These are phyloP conservation scores for Labeo calbasu DNA, from an alignment of 2,797 vertebrate genomes.

Conservation along the genomic window DNA sequence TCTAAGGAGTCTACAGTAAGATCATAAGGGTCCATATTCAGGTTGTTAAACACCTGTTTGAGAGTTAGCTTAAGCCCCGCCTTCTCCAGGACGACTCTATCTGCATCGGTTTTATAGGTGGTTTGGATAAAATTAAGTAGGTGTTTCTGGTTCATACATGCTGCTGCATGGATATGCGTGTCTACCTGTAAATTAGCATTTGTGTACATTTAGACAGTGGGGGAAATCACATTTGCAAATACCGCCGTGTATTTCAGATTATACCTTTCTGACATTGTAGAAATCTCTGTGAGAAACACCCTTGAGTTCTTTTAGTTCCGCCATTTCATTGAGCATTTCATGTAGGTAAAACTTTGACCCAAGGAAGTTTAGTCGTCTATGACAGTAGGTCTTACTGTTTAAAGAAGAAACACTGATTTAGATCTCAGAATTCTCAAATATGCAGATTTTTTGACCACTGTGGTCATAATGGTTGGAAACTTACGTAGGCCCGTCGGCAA, in stretches of 20 bases:
- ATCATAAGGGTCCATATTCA: conserved; percentile 94
- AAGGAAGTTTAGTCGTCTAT: conserved; percentile 92
- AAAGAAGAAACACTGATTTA: background rate
- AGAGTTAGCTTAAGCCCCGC: conserved; percentile 84
- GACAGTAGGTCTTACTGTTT: conserved; percentile 79
- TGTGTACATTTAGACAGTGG: background rate
- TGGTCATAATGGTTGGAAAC: conserved; percentile 59
- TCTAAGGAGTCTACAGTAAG: conserved; percentile 97
- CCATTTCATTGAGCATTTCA: conserved; percentile 98
- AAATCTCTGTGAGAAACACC: conserved; percentile 93
- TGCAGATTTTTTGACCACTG: background rate
- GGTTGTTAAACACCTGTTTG: conserved; percentile 86
- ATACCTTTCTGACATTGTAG: conserved; percentile 95
- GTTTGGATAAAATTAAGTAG: conserved; percentile 92
- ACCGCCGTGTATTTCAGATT: background rate
- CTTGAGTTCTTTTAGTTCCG: conserved; percentile 94
- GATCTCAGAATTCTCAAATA: background rate
- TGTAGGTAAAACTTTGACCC: conserved; percentile 95
- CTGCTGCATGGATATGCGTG: conserved; percentile 96
- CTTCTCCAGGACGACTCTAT: conserved; percentile 86
- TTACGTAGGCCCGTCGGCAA: conserved; percentile 93
- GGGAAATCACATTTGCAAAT: background rate
- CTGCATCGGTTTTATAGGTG: conserved; percentile 86
- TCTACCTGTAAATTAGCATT: conserved; percentile 83
- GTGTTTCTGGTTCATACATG: conserved; percentile 98